Percentiles rank a stretch among this genome's conserved stretches.
Conservation (phyloP, 2,113 vertebrate species). For the Pygoscelis antarcticus region DNA sequence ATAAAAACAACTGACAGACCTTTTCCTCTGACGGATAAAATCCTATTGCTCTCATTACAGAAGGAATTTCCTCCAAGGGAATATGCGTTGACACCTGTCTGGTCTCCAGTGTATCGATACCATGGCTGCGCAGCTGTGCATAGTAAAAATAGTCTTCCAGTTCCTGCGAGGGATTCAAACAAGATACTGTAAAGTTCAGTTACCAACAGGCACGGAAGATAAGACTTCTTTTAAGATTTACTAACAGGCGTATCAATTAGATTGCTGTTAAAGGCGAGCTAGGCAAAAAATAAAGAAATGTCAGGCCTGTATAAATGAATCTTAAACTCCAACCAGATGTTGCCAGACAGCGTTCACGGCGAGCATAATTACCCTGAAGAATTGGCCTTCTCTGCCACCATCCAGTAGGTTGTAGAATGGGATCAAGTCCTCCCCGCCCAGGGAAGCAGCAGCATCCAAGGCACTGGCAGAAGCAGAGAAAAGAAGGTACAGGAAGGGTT, state of each 20-base stretch:
- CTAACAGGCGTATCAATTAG: neutral
- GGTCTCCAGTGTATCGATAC: conserved; percentile 78
- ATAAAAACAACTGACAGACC: conserved; percentile 71
- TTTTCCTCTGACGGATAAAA: conserved; percentile 90
- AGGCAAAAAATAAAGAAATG: neutral
- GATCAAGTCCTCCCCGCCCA: conserved; percentile 85
- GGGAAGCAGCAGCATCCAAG: conserved; percentile 82
- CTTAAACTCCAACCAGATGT: neutral
- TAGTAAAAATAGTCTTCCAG: conserved; percentile 94
- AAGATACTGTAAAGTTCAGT: neutral
- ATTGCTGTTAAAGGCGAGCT: neutral
- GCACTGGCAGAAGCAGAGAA: conserved; percentile 72
- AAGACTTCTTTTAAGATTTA: neutral
- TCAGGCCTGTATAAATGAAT: neutral
- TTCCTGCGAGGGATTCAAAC: conserved; percentile 75
- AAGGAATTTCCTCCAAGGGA: conserved; percentile 84
- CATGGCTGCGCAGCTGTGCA: conserved; percentile 83
- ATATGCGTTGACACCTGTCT: conserved; percentile 81
- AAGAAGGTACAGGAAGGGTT: neutral
- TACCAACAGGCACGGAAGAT: neutral
- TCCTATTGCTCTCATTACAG: conserved; percentile 88
- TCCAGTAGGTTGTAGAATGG: conserved; percentile 89
- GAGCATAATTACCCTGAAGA: conserved; percentile 82
- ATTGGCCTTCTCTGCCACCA: conserved; percentile 85
- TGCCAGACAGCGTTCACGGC: neutral